Percentiles rank a stretch among this genome's conserved stretches.
Conservation (phyloP, 2,113 vertebrate genomes). For the Xenotilapia leptura region DNA sequence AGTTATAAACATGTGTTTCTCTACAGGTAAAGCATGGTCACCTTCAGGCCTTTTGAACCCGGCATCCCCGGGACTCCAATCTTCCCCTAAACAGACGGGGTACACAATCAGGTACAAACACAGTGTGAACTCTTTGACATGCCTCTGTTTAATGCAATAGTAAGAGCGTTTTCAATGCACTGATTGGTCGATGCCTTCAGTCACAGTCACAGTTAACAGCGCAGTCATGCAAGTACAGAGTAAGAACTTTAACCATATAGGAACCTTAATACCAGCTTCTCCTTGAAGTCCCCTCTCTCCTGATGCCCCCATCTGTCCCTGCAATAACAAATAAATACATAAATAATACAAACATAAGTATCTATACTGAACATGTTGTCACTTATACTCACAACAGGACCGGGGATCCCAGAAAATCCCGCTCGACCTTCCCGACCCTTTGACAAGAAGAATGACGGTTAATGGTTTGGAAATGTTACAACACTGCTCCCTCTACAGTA, state of each 20-base stretch:
- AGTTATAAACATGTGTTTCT: not conserved
- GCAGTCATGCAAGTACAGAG: not conserved
- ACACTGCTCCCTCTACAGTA: not conserved
- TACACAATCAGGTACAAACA: not conserved
- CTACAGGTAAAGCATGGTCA: not conserved
- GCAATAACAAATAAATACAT: not conserved
- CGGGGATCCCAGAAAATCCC: slow-evolving; percentile 66
- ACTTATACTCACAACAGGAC: slow-evolving; percentile 61
- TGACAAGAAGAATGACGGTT: not conserved
- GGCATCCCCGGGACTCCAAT: slow-evolving; percentile 39
- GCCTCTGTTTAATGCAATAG: not conserved
- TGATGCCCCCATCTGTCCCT: slow-evolving; percentile 72
- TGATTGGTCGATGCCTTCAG: not conserved
- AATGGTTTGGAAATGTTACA: not conserved
- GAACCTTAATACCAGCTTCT: slow-evolving; percentile 78
- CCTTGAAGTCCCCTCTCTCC: slow-evolving; percentile 69
- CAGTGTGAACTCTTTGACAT: not conserved
- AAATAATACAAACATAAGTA: not conserved
- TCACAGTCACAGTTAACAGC: too few relatives aligned
- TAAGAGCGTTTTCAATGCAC: not conserved
- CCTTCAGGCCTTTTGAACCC: slow-evolving; percentile 70
- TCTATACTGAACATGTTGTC: not conserved
- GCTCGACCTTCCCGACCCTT: slow-evolving; percentile 63
- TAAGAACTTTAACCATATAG: slow-evolving; percentile 50
- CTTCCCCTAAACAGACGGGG: slow-evolving; percentile 51